These are phyloP conservation scores for Rotaria sp. DNA, from an alignment of 2,888 invertebrate species.

Conservation along the genomic window DNA sequence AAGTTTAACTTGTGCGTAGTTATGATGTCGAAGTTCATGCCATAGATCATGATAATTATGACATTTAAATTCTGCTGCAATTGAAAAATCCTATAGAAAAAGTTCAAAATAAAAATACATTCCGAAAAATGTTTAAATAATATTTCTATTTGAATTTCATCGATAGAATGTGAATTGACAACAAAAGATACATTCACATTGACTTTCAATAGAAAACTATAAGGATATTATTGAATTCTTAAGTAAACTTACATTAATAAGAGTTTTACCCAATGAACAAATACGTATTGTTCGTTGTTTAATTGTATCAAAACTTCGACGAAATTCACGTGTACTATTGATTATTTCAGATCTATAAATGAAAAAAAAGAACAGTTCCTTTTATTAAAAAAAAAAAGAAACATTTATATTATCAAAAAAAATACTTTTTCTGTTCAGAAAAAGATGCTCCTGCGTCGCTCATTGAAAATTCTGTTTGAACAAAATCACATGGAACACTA, in stretches of 20 bases:
- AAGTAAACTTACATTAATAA: not conserved
- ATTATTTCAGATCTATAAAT: conserved; percentile 15
- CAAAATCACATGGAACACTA: not conserved
- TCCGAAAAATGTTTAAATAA: no score
- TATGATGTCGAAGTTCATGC: not conserved
- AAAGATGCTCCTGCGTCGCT: not conserved
- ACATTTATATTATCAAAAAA: not conserved
- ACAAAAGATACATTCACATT: no score
- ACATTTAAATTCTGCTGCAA: conserved; percentile 26
- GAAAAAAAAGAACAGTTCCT: no score
- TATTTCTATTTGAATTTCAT: no score
- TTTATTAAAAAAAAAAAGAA: no score
- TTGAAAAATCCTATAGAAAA: conserved; percentile 23
- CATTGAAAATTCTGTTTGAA: not conserved
- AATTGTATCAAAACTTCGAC: conserved; percentile 1
- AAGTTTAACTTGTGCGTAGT: not conserved
- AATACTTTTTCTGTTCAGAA: conserved; percentile 16
- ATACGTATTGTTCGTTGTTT: not conserved
- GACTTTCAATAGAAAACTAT: no score
- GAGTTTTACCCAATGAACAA: not conserved
- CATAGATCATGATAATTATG: conserved; percentile 1
- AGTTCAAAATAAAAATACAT: not conserved
- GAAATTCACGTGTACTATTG: conserved; percentile 5
- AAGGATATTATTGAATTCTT: not conserved
- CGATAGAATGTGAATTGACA: no score